phyloP scores from a whole-genome alignment of 2,888 invertebrate genomes.

The Alloplasta piceator region DNA sequence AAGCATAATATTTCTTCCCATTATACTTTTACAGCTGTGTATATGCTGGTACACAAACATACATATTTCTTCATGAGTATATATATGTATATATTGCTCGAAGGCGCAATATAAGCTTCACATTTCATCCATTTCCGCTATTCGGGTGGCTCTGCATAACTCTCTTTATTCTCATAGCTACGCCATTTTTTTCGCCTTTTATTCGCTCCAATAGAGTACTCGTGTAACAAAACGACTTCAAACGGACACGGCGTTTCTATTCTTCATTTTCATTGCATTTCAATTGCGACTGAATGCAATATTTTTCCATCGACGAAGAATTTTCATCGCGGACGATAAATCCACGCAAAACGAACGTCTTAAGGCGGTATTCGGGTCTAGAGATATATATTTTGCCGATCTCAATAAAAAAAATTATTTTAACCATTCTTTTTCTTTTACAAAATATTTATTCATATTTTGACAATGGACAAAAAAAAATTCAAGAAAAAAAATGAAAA shows the following conservation, averaged over 20 bases:
- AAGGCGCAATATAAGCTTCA: slow-evolving; percentile 1
- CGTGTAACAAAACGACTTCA: not conserved
- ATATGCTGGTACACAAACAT: not conserved
- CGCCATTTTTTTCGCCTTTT: slow-evolving; percentile 28
- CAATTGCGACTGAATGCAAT: not conserved
- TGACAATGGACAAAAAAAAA: too few species aligned
- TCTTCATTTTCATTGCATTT: not conserved
- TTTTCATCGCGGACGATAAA: slow-evolving; percentile 52
- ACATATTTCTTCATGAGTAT: slow-evolving; percentile 4
- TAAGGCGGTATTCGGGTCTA: not conserved
- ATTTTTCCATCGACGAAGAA: slow-evolving; percentile 3
- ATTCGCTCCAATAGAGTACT: slow-evolving; percentile 21
- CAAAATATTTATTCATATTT: too few species aligned
- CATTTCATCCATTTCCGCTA: slow-evolving; percentile 51
- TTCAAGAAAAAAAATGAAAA: too few species aligned
- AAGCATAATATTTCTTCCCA: slow-evolving; percentile 63
- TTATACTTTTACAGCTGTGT: slow-evolving; percentile 34
- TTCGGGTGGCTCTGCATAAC: slow-evolving; percentile 20
- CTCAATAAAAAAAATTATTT: too few species aligned
- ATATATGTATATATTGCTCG: not conserved
- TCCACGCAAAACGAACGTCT: slow-evolving; percentile 53
- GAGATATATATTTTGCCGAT: too few species aligned
- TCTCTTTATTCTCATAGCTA: slow-evolving; percentile 29
- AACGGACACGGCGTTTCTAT: not conserved
- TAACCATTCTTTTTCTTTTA: too few species aligned